Conservation (phyloP, 1,140 invertebrate species). For the Ericerus pela region DNA sequence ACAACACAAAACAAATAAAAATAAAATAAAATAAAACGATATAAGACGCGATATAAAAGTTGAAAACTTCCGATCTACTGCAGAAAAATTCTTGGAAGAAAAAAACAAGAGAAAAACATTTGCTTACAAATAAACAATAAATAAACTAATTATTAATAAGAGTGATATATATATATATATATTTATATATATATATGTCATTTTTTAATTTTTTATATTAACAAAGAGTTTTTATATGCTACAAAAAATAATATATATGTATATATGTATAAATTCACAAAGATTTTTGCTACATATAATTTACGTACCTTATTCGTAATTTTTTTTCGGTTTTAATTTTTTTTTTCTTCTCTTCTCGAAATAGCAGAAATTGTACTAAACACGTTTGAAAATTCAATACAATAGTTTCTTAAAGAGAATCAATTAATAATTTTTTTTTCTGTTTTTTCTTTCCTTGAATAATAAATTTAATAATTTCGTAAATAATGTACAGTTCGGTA, state of each 20-base stretch:
- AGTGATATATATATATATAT: conserved; percentile 3
- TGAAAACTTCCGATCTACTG: conserved; percentile 5
- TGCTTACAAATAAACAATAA: too few species aligned
- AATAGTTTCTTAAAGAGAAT: too few species aligned
- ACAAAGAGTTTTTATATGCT: conserved; percentile 2
- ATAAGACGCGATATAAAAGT: background rate
- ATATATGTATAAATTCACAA: conserved; percentile 9
- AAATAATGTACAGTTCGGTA: conserved; percentile 1
- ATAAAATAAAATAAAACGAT: conserved; percentile 2
- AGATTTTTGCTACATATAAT: conserved; percentile 8
- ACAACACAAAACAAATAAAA: conserved; percentile 2
- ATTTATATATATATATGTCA: conserved; percentile 1
- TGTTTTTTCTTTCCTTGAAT: background rate
- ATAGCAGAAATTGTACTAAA: background rate
- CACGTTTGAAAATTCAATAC: background rate
- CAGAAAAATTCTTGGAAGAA: background rate
- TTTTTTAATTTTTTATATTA: background rate
- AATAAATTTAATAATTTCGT: background rate
- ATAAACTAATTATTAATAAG: too few species aligned
- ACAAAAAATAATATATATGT: background rate
- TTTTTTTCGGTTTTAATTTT: too few species aligned
- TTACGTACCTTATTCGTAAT: background rate
- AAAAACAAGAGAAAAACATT: conserved; percentile 2
- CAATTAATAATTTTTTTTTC: too few species aligned
- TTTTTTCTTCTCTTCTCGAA: too few species aligned